Conservation (phyloP, 1,140 invertebrate species). For the Trichoplusia ni region DNA sequence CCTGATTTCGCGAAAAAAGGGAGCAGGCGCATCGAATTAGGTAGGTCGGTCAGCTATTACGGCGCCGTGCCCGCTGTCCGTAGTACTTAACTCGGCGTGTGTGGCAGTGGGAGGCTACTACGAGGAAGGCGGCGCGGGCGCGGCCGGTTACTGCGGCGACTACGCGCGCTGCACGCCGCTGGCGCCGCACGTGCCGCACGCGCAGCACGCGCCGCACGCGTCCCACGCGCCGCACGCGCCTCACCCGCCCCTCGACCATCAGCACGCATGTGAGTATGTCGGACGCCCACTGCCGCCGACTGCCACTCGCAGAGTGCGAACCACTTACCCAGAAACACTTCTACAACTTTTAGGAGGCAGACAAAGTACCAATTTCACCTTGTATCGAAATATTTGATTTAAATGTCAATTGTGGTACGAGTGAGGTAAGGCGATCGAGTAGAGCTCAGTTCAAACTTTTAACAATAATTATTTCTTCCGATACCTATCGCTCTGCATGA, state of each 20-base stretch:
- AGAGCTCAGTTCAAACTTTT: background rate
- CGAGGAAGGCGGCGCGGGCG: constrained; percentile 67
- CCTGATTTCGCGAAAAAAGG: constrained; percentile 1
- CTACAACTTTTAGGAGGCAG: too few species aligned
- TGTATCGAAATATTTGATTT: background rate
- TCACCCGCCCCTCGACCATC: constrained; percentile 55
- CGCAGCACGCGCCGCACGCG: constrained; percentile 71
- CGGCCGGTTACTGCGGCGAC: constrained; percentile 68
- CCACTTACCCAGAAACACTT: too few species aligned
- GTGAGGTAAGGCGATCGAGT: constrained; percentile 17
- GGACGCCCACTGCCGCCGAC: background rate
- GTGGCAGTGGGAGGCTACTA: constrained; percentile 81
- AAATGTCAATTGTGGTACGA: background rate
- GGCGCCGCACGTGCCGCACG: constrained; percentile 72
- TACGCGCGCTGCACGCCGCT: constrained; percentile 82
- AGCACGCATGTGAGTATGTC: constrained; percentile 54
- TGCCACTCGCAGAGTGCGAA: too few species aligned
- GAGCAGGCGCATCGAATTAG: constrained; percentile 42
- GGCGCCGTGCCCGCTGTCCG: constrained; percentile 21
- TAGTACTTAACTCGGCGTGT: constrained; percentile 67
- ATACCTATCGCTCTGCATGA: constrained; percentile 51
- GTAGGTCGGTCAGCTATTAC: constrained; percentile 49
- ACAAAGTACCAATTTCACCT: too few species aligned
- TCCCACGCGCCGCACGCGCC: constrained; percentile 60
- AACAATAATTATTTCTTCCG: constrained; percentile 21